Conservation (phyloP, 1,140 invertebrate species). For the Propsilocerus akamusi region DNA sequence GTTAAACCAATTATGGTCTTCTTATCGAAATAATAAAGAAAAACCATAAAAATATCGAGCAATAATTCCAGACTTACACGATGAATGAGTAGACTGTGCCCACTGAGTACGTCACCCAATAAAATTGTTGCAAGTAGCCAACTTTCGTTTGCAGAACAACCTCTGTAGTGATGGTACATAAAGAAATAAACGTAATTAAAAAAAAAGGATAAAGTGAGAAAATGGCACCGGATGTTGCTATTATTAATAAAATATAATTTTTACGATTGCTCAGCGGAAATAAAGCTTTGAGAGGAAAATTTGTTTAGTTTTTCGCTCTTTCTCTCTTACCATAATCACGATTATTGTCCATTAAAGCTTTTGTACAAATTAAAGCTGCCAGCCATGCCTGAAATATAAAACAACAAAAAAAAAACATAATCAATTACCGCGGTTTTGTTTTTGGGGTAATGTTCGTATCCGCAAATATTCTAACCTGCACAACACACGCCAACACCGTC, state of each 20-base stretch:
- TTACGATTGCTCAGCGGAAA: too few species aligned
- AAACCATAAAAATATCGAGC: not conserved
- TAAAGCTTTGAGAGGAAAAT: too few species aligned
- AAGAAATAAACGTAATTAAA: too few species aligned
- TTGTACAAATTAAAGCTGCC: constrained; percentile 20
- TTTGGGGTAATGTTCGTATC: constrained; percentile 21
- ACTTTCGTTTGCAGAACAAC: constrained; percentile 20
- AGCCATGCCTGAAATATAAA: constrained; percentile 15
- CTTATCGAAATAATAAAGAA: not conserved
- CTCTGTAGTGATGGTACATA: too few species aligned
- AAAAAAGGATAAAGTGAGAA: too few species aligned
- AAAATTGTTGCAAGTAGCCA: constrained; percentile 28
- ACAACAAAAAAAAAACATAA: not conserved
- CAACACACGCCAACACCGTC: constrained; percentile 32
- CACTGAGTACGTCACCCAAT: constrained; percentile 39
- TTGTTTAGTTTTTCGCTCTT: too few species aligned
- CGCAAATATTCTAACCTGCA: constrained; percentile 26
- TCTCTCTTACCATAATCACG: constrained; percentile 14
- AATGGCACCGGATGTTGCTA: too few species aligned
- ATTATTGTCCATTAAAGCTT: constrained; percentile 26
- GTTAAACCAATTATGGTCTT: not conserved
- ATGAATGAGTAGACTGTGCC: constrained; percentile 39
- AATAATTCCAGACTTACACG: constrained; percentile 26
- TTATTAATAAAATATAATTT: too few species aligned
- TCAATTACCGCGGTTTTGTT: constrained; percentile 12